Conservation (phyloP, 2,888 invertebrate genomes). For the Luperina testacea region DNA sequence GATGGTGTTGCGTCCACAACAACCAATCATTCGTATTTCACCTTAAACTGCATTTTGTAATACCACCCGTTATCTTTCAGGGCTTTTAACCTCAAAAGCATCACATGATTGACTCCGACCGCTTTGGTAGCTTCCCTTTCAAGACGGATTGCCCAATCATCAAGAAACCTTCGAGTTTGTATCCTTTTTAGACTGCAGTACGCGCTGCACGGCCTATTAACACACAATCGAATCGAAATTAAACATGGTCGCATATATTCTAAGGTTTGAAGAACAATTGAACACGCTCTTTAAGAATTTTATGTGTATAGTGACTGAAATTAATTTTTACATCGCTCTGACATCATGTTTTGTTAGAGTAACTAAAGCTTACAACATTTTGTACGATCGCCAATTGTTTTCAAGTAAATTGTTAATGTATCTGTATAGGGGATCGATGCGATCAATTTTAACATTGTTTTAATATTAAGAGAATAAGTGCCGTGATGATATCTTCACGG, state of each 20-base stretch:
- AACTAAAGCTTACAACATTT: constrained; percentile 18
- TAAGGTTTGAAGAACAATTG: constrained; percentile 40
- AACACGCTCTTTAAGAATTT: constrained; percentile 19
- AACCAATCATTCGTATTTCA: not conserved
- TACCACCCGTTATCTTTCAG: constrained; percentile 3
- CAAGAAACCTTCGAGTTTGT: constrained; percentile 36
- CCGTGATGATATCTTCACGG: not conserved
- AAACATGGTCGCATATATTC: constrained; percentile 35
- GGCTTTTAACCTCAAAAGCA: constrained; percentile 31
- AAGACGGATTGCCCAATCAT: constrained; percentile 34
- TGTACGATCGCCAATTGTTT: constrained; percentile 3
- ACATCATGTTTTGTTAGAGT: constrained; percentile 5
- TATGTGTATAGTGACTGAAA: constrained; percentile 9
- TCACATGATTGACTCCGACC: constrained; percentile 25
- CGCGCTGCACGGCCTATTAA: constrained; percentile 47
- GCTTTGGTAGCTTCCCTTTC: constrained; percentile 20
- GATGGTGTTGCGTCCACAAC: not conserved
- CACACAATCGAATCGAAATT: constrained; percentile 57
- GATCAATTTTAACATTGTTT: constrained; percentile 13
- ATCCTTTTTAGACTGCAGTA: constrained; percentile 44
- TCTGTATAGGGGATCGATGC: constrained; percentile 9
- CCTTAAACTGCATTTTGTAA: not conserved
- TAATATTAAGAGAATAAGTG: not conserved
- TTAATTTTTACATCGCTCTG: constrained; percentile 18
- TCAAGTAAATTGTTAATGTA: constrained; percentile 14